Evolutionary conservation across 2,113 vertebrate species (phyloP).

Genomic region (Manacus vitellinus): DNA sequence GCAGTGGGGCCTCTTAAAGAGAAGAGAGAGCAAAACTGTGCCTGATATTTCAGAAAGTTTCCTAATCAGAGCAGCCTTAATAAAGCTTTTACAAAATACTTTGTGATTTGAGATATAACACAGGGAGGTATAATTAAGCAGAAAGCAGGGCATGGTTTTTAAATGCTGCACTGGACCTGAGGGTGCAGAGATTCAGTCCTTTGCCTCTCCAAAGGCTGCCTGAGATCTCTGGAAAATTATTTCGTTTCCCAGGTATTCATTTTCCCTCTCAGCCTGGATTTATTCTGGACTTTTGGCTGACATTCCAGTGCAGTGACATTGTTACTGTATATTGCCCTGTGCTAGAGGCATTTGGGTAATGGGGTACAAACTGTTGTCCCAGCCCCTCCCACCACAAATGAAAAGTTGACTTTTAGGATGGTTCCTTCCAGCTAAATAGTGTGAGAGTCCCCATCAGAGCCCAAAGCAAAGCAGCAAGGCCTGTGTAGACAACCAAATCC

Average conservation of each 20-base stretch:
- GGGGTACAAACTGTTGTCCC: not conserved
- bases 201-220: not conserved
- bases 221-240: not conserved
- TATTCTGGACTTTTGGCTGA: not conserved
- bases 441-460: not conserved
- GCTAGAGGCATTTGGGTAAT: rapidly evolving
- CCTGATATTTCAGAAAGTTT: not conserved
- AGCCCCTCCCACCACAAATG: not conserved
- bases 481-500: not conserved
- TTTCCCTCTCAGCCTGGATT: not conserved
- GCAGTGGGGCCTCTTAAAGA: rapidly evolving
- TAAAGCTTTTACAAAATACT: not conserved
- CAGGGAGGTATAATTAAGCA: not conserved
- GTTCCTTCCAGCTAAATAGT: not conserved
- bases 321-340: rapidly evolving
- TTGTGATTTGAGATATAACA: not conserved
- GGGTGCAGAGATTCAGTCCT: not conserved
- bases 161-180: not conserved
- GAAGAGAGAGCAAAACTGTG: not conserved
- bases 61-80: not conserved
- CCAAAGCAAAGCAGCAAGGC: not conserved
- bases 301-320: not conserved
- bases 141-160: not conserved
- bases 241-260: not conserved
- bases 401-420: not conserved